Evolutionary conservation across 2,888 invertebrate genomes (phyloP), one percentile per base, ranked within the genome.

Genomic region (Psylliodes chrysocephalus): DNA sequence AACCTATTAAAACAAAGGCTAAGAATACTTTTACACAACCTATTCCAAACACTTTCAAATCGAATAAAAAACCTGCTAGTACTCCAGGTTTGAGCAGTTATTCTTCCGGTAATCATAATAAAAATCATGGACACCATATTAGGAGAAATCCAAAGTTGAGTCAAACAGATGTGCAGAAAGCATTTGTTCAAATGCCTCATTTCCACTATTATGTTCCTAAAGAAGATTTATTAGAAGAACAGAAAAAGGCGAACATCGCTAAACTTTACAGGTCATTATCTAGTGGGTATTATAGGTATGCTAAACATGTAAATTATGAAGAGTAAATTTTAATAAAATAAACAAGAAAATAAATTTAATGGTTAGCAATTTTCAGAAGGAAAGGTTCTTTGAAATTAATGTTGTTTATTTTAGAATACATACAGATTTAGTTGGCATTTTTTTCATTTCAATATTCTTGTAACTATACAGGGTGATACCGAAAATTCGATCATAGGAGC

Each of bases 61-160:
- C 81, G 57, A 74, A 81, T 69, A 77, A 85, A 73, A 78, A 82
- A 57, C 81, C 84, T 1, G 76, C 78, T 15, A 82, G 82, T 7
- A 85, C 85, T 10, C 85, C 85, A 0, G 86, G 85, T 1, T 76
- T 86, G 17, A 84, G 83, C 64, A 82, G 85, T 72, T 86, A 79
- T 69, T 77, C 82, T 1, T 77, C 79, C 0, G 30, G 8, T n/a
- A 12, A 49, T 8, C 28, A 28, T 7, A 68, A 64, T 15, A 67
- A 68, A 18, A 69, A 65, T 17, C 66, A 67, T 19, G 42, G 49
- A 8, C 22, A 10, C 17, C 38, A 52, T 0, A 38, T 35, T 4
- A 46, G 53, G 14, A 52, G 65, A 33, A 47, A 60, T 40, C 64
- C 65, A 30, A 69, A 60, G 49, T 18, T 18, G 5, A 63, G 57